These are phyloP conservation scores for Drosophila limbata DNA, from an alignment of 2,888 invertebrate species.

Conservation along the genomic window DNA sequence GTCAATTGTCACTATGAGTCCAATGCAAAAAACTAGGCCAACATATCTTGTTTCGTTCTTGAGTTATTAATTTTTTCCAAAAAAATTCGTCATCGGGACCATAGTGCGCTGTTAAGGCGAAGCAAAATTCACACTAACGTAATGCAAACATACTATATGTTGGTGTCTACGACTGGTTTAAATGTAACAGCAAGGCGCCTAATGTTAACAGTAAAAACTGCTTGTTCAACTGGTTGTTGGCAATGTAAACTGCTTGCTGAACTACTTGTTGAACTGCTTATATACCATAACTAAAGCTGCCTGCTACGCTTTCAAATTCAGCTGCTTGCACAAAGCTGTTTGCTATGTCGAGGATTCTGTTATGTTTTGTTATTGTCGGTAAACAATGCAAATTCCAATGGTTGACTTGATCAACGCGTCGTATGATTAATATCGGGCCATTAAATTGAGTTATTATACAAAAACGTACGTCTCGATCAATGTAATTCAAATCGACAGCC, in stretches of 20 bases:
- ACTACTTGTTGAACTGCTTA: background rate
- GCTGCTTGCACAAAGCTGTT: background rate
- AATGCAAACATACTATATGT: no score
- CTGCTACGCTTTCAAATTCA: background rate
- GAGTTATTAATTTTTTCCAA: no score
- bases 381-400: constrained; percentile 16
- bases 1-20: no score
- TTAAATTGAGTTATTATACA: constrained; percentile 55
- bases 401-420: constrained; percentile 24
- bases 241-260: background rate
- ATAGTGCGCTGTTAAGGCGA: no score
- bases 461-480: constrained; percentile 23
- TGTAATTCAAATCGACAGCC: constrained; percentile 36
- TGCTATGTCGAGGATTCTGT: constrained; percentile 14
- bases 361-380: background rate
- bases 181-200: background rate
- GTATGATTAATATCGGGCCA: constrained; percentile 46
- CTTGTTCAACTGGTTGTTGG: constrained; percentile 13
- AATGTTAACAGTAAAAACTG: constrained; percentile 19
- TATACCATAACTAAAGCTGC: constrained; percentile 6
- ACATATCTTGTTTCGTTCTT: no score
- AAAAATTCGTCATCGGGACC: no score
- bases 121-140: no score
- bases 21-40: no score
- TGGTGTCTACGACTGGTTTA: no score